Evolutionary conservation across 2,888 invertebrate genomes (phyloP), one percentile per base, ranked within the genome.

Genomic region (Neuroscelio doddi): DNA sequence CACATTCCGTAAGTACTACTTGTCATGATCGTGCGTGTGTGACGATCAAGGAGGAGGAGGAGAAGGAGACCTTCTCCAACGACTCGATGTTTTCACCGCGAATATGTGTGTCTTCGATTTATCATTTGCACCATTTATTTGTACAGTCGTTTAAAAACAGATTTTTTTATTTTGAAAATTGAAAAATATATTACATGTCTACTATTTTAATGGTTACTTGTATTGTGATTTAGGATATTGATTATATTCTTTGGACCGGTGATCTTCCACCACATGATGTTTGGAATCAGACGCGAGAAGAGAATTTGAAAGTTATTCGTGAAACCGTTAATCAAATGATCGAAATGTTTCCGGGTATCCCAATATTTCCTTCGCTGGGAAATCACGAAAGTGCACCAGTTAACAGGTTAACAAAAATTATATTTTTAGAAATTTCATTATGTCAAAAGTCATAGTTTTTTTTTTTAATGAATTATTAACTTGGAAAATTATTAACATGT

Each of bases 341-440:
- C 0, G 91, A 92, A 63, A 92, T 91, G 86, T 97, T 98, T 78
- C 97, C 95, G 0, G 94, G 93, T 0, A 92, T 94, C 16, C 96
- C 96, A 0, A 94, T 98, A 68, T 97, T 95, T 80, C 96, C 97
- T 8, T 94, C 97, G 0, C 86, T 98, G 2, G 98, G 98, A 1
- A 98, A 98, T 85, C 98, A 98, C 78, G 98, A 98, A 86, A 93
- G 95, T 66, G 94, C 95, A 2, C 98, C 98, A 5, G 96, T 96
- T 0, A 97, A 98, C 80, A 94, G 94, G 95, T 93, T 68, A 3
- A 30, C 9, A 30, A 5, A 9, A 5, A 9, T 10, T 3, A 21
- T 21, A 21, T 21, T 21, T 21, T 21, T 21, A n/a, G n/a, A n/a
- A n/a, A n/a, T n/a, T n/a, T n/a, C n/a, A n/a, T n/a, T n/a, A n/a